A percentile compares a stretch with the other conserved stretches of the same genome.
Conservation (phyloP, 2,113 vertebrate genomes). For the Prietella phreatophila region DNA sequence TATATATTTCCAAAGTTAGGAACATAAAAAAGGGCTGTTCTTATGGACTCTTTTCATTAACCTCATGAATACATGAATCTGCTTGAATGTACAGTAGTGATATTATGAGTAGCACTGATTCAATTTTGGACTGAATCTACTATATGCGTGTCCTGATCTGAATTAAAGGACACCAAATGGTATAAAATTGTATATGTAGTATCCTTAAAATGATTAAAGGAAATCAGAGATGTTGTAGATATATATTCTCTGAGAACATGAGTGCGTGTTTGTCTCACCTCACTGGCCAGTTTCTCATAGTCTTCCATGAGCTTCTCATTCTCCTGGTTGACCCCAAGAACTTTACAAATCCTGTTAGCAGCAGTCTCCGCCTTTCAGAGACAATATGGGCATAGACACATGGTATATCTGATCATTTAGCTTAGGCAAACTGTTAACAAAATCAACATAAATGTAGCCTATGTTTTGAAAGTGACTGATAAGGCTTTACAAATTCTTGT, state of each 20-base stretch:
- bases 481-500: background rate
- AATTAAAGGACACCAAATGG: background rate
- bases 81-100: no score
- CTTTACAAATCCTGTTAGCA: conserved; percentile 80
- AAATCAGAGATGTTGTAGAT: background rate
- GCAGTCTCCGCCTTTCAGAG: conserved; percentile 82
- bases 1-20: no score
- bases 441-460: background rate
- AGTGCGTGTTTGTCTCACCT: conserved; percentile 69
- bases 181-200: background rate
- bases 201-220: background rate
- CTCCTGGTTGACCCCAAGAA: conserved; percentile 87
- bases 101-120: no score
- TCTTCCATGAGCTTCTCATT: conserved; percentile 90
- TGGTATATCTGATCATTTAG: background rate
- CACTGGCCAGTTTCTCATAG: conserved; percentile 84
- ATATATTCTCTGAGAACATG: background rate
- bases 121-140: background rate
- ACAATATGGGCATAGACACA: conserved; percentile 2
- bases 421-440: background rate
- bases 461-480: background rate
- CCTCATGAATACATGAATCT: background rate
- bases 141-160: background rate
- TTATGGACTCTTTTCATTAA: background rate
- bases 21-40: background rate